Conservation (phyloP, 2,113 vertebrate species). For the Ivindomyrus marchei region DNA sequence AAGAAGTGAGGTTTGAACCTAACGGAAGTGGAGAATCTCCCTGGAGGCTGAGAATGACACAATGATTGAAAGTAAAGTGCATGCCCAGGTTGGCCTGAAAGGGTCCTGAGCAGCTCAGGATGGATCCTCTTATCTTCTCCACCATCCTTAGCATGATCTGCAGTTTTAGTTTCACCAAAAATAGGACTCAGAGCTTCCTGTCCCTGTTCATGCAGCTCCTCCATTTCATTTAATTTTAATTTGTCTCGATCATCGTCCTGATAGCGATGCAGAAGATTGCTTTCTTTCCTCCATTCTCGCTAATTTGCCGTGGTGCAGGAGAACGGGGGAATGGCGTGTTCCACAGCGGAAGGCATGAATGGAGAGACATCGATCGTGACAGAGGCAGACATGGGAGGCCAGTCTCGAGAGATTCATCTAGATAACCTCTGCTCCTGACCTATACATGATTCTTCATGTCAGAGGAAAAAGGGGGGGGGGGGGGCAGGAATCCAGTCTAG, state of each 20-base stretch:
- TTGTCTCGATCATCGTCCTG: background rate
- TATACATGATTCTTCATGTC: conserved; percentile 25
- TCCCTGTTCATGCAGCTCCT: background rate
- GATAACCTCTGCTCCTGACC: conserved; percentile 27
- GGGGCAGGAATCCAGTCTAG: background rate
- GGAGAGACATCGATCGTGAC: background rate
- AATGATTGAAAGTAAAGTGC: background rate
- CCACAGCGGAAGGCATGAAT: background rate
- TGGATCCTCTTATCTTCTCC: background rate
- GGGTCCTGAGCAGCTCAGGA: background rate
- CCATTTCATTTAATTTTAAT: background rate
- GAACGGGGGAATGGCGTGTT: background rate
- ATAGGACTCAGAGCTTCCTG: background rate
- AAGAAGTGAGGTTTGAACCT: background rate
- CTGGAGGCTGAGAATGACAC: background rate
- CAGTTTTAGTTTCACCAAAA: background rate
- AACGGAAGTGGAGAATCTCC: background rate
- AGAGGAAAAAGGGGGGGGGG: background rate
- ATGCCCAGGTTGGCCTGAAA: background rate
- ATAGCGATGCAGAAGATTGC: background rate
- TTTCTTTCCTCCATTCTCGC: background rate
- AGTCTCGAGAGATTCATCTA: conserved; percentile 26
- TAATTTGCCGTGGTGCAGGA: background rate
- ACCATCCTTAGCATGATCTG: background rate
- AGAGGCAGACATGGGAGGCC: conserved; percentile 2